phyloP scores from a whole-genome alignment of 1,140 invertebrate species.

The Solenopsis invicta region DNA sequence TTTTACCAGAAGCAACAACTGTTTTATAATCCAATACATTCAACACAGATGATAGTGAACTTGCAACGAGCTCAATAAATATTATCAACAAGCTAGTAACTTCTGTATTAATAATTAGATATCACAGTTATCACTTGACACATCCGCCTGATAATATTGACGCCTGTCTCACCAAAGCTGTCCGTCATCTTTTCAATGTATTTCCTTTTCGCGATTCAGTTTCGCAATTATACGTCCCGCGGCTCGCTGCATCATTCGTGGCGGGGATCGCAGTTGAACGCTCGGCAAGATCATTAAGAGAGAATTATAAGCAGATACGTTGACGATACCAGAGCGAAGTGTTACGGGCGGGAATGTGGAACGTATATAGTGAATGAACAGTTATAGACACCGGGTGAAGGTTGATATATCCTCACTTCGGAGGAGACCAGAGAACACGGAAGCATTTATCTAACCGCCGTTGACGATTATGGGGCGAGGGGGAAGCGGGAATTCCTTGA shows the following conservation, averaged over 20 bases:
- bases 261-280: conserved; percentile 23
- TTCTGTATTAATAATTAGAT: neutral
- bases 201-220: conserved; percentile 32
- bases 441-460: conserved; percentile 24
- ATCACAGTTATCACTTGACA: neutral
- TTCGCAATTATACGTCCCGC: conserved; percentile 15
- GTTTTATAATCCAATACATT: neutral
- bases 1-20: neutral
- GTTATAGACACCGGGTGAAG: conserved; percentile 53
- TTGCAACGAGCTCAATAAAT: neutral
- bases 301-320: conserved; percentile 62
- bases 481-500: neutral
- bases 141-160: neutral
- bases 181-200: conserved; percentile 14
- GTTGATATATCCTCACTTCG: neutral
- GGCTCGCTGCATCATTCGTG: conserved; percentile 40
- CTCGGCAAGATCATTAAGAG: conserved; percentile 47
- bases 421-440: conserved; percentile 38
- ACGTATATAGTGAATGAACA: conserved; percentile 63
- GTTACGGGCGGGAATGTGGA: conserved; percentile 66
- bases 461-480: conserved; percentile 4
- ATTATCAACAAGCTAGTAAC: neutral
- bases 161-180: neutral
- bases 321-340: conserved; percentile 54
- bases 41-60: neutral